Evolutionary conservation across 2,888 invertebrate genomes (phyloP), one percentile per base, ranked within the genome.

Genomic region (Dyspetes luteomarginatus): DNA sequence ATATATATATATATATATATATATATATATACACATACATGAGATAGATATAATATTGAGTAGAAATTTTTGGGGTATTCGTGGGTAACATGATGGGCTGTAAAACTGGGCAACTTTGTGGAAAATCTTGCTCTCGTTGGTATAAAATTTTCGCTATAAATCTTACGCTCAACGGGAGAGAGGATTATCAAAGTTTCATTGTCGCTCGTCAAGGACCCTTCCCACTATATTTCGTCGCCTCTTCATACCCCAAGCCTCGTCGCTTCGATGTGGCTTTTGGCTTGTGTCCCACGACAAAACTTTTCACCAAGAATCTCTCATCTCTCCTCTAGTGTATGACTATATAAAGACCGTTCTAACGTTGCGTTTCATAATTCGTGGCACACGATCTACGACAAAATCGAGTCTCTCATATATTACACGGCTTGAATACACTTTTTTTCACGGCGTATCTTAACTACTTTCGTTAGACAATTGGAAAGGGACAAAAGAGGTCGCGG

Each of bases 101-200:
- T 9, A 45, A 48, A 60, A 71, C 73, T 56, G 71, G 19, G 58
- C 76, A 65, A 58, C 71, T 73, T 77, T 72, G 65, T 58, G 65
- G 76, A 84, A 81, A 84, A 75, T 67, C 81, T 65, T 15, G 50
- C 60, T 28, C 60, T 60, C 60, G 22, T 36, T 22, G 64, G 52
- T 72, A 81, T 81, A 83, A 82, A 81, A 84, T 83, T 84, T 83
- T 72, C 64, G 78, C 81, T 75, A 83, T 84, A 83, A 84, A 84
- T 84, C 84, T 84, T 82, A 80, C 76, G 83, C 78, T 84, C 82
- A 83, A 71, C 82, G 81, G 28, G 30, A 50, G n/a, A n/a, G 45
- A 68, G 84, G 83, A 84, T 84, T 84, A 84, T 84, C 84, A 84
- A 84, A 84, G 83, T 84, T 84, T 83, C 83, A 84, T 83, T 83